Evolutionary conservation across 92 coral and sea anemone species (phyloP), one percentile per base, ranked within the genome.

Genomic region (Palythoa heliodiscus): DNA sequence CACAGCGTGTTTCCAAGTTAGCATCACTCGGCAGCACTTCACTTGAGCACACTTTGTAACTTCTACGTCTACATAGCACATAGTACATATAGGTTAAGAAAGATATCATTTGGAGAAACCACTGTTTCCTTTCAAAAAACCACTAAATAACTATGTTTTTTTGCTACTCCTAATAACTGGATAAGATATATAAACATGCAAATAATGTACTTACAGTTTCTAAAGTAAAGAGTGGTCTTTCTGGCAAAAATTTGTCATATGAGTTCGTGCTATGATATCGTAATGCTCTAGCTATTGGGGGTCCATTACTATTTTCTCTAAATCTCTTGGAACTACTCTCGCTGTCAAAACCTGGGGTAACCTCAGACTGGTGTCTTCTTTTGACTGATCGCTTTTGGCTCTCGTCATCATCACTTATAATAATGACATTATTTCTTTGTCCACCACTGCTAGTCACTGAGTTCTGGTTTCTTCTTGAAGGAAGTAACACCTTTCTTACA

Each of bases 181-280:
- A 29, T 29, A 29, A 29, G 35, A 29, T 2, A 40, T 54, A 54
- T 12, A 12, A 55, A 55, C 19, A 12, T 55, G 22, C 9, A 63
- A 63, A 0, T n/a, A 3, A 15, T 50, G 23, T 7, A 91, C 96
- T 91, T 77, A 93, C 96, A 10, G 94, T 93, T 58, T 93, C 81
- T 55, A 89, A 73, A 29, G 91, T 91, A 60, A 91, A 93, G 9
- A 87, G 86, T 29, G 87, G 82, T 24, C 83, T 84, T 47, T 74
- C 74, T 71, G 88, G 86, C 20, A 50, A 64, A 22, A 43, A 80
- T 52, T 80, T 80, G 10, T 80, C 84, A 80, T 80, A 80, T 0
- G 84, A 80, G 15, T 19, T 67, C 48, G 84, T 25, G 37, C 84
- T 80, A 40, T 80, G 74, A 68, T 80, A 80, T 50, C 84, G 70